phyloP scores from a whole-genome alignment of 2,888 invertebrate genomes.

The Agriopis aurantiaria region DNA sequence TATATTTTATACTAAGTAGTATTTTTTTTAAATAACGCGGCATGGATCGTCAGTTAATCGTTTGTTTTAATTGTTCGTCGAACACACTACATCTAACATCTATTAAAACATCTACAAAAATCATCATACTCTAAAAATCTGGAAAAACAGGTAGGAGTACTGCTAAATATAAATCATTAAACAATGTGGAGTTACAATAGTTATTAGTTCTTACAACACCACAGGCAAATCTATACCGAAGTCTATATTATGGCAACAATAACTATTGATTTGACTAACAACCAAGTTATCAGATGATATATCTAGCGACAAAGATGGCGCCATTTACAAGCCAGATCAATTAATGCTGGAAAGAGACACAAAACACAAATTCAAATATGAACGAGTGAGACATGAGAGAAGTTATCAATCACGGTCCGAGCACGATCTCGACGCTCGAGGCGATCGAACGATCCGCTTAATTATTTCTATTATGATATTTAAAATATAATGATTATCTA shows the following conservation, averaged over 20 bases:
- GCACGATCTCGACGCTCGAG: constrained; percentile 76
- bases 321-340: constrained; percentile 80
- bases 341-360: constrained; percentile 73
- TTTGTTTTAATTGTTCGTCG: too few species aligned
- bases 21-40: too few species aligned
- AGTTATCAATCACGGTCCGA: constrained; percentile 84
- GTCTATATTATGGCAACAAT: constrained; percentile 54
- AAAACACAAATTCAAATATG: constrained; percentile 43
- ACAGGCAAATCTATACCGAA: constrained; percentile 27
- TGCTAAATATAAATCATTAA: background rate
- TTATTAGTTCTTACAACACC: constrained; percentile 16
- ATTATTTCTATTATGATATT: constrained; percentile 86
- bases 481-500: constrained; percentile 79
- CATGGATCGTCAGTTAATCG: too few species aligned
- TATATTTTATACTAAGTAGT: too few species aligned
- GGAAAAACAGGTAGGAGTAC: background rate
- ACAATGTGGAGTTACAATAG: background rate
- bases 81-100: too few species aligned
- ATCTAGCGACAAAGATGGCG: constrained; percentile 80
- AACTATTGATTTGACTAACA: constrained; percentile 74
- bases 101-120: too few species aligned
- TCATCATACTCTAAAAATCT: too few species aligned
- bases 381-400: constrained; percentile 59
- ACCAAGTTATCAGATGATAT: constrained; percentile 74
- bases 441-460: constrained; percentile 80